Evolutionary conservation across 2,113 vertebrate genomes (phyloP).

Genomic region (Nematolebias whitei): DNA sequence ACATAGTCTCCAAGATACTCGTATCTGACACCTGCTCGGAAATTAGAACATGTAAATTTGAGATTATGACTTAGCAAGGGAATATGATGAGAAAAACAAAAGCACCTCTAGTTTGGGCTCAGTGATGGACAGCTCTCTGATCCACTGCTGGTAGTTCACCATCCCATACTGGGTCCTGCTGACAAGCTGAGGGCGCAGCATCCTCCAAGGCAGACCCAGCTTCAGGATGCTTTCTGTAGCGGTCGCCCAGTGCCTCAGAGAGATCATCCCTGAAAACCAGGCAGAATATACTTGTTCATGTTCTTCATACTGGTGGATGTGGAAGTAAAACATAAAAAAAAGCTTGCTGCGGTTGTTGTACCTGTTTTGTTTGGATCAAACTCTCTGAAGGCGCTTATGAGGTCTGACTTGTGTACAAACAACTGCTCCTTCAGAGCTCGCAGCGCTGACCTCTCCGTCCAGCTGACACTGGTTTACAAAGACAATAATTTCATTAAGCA

Average conservation of each 20-base stretch:
- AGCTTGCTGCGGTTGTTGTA: background rate
- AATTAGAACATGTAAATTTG: no score
- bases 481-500: background rate
- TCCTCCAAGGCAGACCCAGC: conserved; percentile 89
- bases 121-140: conserved; percentile 71
- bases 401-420: conserved; percentile 79
- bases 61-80: background rate
- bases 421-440: conserved; percentile 76
- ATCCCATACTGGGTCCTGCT: conserved; percentile 50
- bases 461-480: conserved; percentile 64
- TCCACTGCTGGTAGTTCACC: conserved; percentile 77
- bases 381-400: conserved; percentile 75
- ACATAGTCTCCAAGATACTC: conserved; percentile 90
- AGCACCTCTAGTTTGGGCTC: conserved; percentile 71
- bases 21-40: conserved; percentile 82
- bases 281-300: background rate
- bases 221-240: conserved; percentile 84
- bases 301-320: background rate
- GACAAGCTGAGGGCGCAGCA: conserved; percentile 85
- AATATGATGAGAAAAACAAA: background rate
- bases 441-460: conserved; percentile 78
- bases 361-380: conserved; percentile 77
- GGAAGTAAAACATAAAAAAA: background rate
- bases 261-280: conserved; percentile 63
- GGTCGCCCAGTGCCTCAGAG: conserved; percentile 84